Evolutionary conservation across 2,113 vertebrate species (phyloP), one percentile per base, ranked within the genome.

Genomic region (Campylomormyrus numenius): DNA sequence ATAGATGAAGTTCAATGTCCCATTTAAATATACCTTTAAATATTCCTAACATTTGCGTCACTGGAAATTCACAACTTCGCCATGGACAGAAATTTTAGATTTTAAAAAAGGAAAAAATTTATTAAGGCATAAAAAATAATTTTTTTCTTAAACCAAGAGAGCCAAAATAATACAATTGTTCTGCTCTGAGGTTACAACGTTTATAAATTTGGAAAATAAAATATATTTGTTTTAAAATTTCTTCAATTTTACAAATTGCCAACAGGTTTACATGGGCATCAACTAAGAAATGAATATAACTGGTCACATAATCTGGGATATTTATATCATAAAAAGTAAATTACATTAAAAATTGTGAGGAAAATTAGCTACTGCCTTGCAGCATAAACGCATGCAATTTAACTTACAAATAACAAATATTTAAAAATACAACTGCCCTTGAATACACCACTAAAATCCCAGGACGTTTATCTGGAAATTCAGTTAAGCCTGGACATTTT

Each of bases 61-160:
- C 31, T 80, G 35, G 39, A 80, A 42, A 80, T 70, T 31, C 3
- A 70, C 35, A 80, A 80, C 35, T 42, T 80, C 35, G 15, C 74
- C 35, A 80, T 39, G 74, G 31, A 80, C 74, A 80, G 35, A 62
- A 46, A 85, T 85, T 95, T 96, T 96, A 96, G 96, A 96, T 31
- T 70, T 70, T 96, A 95, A 92, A 91, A 95, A 96, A 95, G 94
- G 92, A 94, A 94, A 96, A 95, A 97, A 96, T 98, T 98, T 98
- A 98, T 98, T 99, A 98, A 98, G 96, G 97, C 98, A 99, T 97
- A 98, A 96, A 56, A 99, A 99, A 98, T 98, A 98, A 98, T 97
- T 98, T 97, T 98, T 98, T 95, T 97, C 97, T 97, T 91, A 95
- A 97, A 95, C 97, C 95, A 97, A 97, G 97, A 97, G 96, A 97